A percentile compares a stretch with the other conserved stretches of the same genome.
phyloP scores from a whole-genome alignment of 2,113 vertebrate genomes.

The Helogale parvula region DNA sequence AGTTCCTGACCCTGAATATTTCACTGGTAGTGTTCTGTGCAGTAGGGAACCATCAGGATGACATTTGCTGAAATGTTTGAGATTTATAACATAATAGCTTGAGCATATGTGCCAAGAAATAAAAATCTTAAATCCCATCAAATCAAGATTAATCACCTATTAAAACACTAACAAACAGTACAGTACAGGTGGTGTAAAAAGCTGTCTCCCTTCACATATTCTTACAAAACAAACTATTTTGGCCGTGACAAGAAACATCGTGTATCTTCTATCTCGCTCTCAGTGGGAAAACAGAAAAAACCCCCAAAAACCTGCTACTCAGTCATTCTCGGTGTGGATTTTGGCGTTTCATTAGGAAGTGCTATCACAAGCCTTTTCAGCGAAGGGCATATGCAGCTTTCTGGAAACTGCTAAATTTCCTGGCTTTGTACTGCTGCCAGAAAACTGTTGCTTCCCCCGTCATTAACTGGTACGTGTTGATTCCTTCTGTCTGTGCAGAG shows the following conservation, averaged over 20 bases:
- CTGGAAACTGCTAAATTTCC: constrained; percentile 72
- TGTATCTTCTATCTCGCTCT: constrained; percentile 72
- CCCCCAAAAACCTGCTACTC: constrained; percentile 12
- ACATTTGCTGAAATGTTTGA: constrained; percentile 87
- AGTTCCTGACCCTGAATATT: constrained; percentile 88
- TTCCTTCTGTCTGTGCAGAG: not conserved
- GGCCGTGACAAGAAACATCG: constrained; percentile 46
- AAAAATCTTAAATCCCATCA: constrained; percentile 86
- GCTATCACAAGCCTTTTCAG: not conserved
- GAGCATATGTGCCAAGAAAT: constrained; percentile 85
- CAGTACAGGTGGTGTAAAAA: constrained; percentile 82
- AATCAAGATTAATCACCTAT: constrained; percentile 90
- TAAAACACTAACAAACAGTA: constrained; percentile 81
- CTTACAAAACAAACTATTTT: constrained; percentile 50
- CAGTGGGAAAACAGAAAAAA: constrained; percentile 76
- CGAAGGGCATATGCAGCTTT: constrained; percentile 61
- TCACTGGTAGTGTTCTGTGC: constrained; percentile 84
- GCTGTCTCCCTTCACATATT: constrained; percentile 34
- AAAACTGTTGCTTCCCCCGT: constrained; percentile 55
- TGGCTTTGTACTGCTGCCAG: constrained; percentile 79
- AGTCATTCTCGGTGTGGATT: constrained; percentile 61
- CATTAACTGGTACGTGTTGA: not conserved
- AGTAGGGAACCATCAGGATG: constrained; percentile 87
- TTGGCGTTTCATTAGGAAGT: constrained; percentile 77
- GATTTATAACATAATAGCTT: constrained; percentile 90